phyloP scores from a whole-genome alignment of 2,113 vertebrate genomes.

The Litocranius walleri region DNA sequence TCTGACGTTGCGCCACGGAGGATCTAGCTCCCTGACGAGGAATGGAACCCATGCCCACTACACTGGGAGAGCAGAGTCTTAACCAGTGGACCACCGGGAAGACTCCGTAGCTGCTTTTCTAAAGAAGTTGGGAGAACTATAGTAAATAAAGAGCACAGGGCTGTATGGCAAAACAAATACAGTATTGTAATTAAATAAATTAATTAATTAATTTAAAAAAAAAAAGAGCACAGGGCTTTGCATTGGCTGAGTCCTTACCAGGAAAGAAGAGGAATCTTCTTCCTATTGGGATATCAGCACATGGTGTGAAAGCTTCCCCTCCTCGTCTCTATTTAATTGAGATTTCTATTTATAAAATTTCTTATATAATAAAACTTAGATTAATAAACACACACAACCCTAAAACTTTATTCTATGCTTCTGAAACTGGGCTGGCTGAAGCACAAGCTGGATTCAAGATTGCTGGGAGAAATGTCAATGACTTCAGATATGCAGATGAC shows the following conservation, averaged over 20 bases:
- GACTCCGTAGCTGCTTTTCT: neutral
- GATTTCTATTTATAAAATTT: neutral
- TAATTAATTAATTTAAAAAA: too few relatives aligned
- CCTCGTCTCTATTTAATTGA: neutral
- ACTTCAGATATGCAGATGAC: neutral
- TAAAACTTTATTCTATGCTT: neutral
- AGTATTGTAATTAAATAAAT: too few relatives aligned
- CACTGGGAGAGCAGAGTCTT: neutral
- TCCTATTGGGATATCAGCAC: neutral
- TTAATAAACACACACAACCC: neutral
- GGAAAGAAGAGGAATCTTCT: neutral
- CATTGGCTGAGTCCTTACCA: neutral
- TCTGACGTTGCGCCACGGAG: fast-evolving
- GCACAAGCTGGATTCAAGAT: neutral
- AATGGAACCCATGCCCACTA: neutral
- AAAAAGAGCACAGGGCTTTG: neutral
- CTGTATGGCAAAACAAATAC: too few relatives aligned
- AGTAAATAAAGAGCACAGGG: neutral
- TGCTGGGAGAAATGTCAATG: neutral
- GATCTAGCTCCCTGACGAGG: neutral
- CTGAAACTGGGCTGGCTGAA: neutral
- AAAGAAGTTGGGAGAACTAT: neutral
- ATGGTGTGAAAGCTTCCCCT: neutral
- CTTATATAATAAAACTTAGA: neutral
- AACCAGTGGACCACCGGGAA: neutral